Conservation (phyloP, 1,140 invertebrate species). For the Parapsyche elsis region DNA sequence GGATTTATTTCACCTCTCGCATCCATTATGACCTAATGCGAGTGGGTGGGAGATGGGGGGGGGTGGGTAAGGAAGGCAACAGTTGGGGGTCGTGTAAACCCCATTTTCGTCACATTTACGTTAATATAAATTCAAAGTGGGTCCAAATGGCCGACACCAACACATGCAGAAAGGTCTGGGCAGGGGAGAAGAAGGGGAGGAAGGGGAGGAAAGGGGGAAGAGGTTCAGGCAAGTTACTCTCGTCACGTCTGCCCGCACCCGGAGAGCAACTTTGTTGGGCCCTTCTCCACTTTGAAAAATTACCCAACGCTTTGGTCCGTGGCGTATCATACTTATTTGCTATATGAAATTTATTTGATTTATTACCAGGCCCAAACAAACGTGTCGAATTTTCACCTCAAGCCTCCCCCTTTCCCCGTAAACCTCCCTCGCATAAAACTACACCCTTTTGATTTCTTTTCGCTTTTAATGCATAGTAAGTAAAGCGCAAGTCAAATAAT, state of each 20-base stretch:
- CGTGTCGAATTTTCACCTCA: conserved; percentile 3
- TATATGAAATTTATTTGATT: conserved; percentile 40
- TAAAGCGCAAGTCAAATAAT: neutral
- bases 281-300: conserved; percentile 37
- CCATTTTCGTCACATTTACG: conserved; percentile 20
- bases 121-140: conserved; percentile 28
- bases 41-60: neutral
- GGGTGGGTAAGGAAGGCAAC: too few relatives aligned
- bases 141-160: neutral
- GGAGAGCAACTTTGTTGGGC: conserved; percentile 25
- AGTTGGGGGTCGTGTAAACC: neutral
- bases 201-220: neutral
- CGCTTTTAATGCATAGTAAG: too few relatives aligned
- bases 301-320: conserved; percentile 30
- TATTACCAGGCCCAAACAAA: conserved; percentile 25
- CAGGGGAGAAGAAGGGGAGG: too few relatives aligned
- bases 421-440: neutral
- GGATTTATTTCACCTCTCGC: neutral
- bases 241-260: conserved; percentile 26
- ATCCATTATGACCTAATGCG: neutral
- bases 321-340: conserved; percentile 24
- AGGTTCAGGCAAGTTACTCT: conserved; percentile 26
- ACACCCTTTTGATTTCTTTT: too few relatives aligned
- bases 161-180: too few relatives aligned
- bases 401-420: neutral